Percentiles rank a stretch among this genome's conserved stretches.
Evolutionary conservation across 2,797 vertebrate species (phyloP).

Genomic region (Potorous gilbertii): DNA sequence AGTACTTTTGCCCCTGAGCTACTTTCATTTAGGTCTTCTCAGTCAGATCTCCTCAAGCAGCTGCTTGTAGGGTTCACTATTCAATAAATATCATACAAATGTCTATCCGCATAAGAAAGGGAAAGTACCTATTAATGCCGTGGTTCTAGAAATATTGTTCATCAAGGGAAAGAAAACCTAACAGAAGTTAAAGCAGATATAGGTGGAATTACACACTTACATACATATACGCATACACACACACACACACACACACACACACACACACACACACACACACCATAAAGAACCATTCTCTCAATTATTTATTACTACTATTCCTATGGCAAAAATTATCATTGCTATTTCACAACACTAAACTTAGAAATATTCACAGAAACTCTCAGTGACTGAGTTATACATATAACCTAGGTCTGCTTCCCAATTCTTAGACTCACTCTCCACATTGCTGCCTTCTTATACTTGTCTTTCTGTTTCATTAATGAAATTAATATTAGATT

Average conservation of each 20-base stretch:
- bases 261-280: no score
- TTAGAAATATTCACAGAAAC: not conserved
- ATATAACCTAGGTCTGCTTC: not conserved
- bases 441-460: not conserved
- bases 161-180: not conserved
- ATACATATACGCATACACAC: no score
- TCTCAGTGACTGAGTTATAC: not conserved
- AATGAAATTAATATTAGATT: not conserved
- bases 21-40: not conserved
- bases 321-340: not conserved
- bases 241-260: no score
- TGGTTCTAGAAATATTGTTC: not conserved
- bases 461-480: not conserved
- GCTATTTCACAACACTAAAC: not conserved
- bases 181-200: no score
- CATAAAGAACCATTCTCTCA: not conserved
- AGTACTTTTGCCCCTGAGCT: not conserved
- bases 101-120: not conserved
- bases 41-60: not conserved
- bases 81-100: not conserved
- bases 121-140: not conserved
- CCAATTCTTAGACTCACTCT: not conserved
- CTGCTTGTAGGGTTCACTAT: not conserved
- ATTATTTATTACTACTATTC: not conserved
- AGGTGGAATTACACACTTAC: not conserved